Base-by-base conservation (phyloP, 2,888 invertebrate species). In the Phaonia tiefii region DNA sequence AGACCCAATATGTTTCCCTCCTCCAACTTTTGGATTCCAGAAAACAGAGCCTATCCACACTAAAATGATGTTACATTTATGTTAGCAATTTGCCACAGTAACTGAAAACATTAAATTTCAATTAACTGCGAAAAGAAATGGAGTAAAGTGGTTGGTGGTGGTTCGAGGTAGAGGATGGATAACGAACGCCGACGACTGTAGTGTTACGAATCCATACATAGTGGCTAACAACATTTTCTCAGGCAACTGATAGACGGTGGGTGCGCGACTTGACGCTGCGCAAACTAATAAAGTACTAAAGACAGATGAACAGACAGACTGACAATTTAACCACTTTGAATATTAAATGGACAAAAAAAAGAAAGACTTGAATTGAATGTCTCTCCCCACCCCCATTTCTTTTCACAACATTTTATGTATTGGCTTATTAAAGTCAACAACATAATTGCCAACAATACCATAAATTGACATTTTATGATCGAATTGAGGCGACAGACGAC, bases 371-470 rank as follows among this genome's bases (percentile, higher is more conserved):
- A 8, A 31, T 8, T 31, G 8, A 31, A 31, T 31, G 31, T 8
- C 31, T 31, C 31, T n/a, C n/a, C n/a, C n/a, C n/a, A n/a, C n/a
- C n/a, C 37, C 5, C 44, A 22, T 65, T n/a, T 51, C 44, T 44
- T 51, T 51, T 11, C 22, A 31, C 31, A n/a, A n/a, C n/a, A n/a
- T 67, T 42, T 25, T 7, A 51, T 37, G 22, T 20, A 37, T 42
- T 54, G 37, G 60, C 46, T 51, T 54, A 60, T 60, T 46, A 60
- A 71, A 60, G 44, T 46, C 51, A 71, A 70, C 77, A 71, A 80
- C 44, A 80, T 80, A 80, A 80, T 77, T 80, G 74, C 58, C 58
- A 49, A 54, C 58, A 77, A 77, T 44, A 66, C 70, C 66, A 74
- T 77, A 74, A 80, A 77, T 77, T 74, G 65, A 49, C 56, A 77